Base-by-base conservation (phyloP, 2,113 vertebrate genomes). In the Herpailurus yagouaroundi region DNA sequence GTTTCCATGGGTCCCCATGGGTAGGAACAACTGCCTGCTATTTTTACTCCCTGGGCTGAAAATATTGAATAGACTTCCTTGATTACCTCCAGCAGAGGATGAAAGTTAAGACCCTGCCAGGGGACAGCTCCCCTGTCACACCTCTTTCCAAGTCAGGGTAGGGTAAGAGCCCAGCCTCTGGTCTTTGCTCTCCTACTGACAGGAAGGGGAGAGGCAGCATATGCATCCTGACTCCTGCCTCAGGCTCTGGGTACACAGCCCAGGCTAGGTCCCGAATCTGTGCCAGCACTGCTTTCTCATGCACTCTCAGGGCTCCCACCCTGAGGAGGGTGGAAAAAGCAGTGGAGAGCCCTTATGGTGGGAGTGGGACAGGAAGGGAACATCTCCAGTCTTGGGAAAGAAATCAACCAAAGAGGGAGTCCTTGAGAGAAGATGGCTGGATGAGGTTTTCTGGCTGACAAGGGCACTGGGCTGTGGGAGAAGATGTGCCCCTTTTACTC, bases 41-140 rank as follows among this genome's bases (percentile, higher is more conserved):
- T 52, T 94, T 84, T 83, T 87, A 33, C 82, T 96, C 19, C 77
- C 29, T 86, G 50, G 80, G n/a, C 52, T 64, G 31, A 68, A 95
- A 95, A 85, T 14, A 33, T 9, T 29, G 45, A 71, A 73, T 21
- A 68, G 89, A 82, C 23, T 95, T 52, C 80, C 74, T 27, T 9
- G 18, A 36, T 87, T 21, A 83, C 48, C 16, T 93, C 33, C 12
- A 92, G 45, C 36, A 87, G 23, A 91, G 48, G 33, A 73, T 25
- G 14, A 63, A 89, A 18, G 25, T 90, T 69, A 76, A 79, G 27
- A 50, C 36, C 23, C 52, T 91, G 25, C 41, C 21, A 29, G 48
- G 23, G 60, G 19, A 93, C 31, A 92, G 21, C 91, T n/a, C 31
- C 57, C 38, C 16, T 16, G 74, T 16, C 16, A 45, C 16, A 82